A percentile compares a stretch with the other conserved stretches of the same genome.
These are phyloP conservation scores for Zygogramma bicolorata DNA, from an alignment of 2,888 invertebrate species.

Conservation along the genomic window DNA sequence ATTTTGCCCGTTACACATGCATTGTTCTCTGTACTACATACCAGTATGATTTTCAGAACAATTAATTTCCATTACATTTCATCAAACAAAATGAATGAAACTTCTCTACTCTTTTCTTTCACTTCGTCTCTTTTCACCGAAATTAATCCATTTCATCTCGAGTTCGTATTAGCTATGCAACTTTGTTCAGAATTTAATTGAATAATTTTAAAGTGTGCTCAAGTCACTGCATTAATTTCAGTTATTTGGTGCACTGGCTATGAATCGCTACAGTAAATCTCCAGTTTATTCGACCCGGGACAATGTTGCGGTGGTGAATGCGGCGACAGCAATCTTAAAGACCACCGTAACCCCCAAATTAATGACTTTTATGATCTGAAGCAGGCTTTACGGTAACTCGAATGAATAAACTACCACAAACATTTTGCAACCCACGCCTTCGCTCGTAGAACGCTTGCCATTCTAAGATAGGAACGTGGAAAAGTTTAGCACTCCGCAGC, in stretches of 20 bases:
- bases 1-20: too few relatives aligned
- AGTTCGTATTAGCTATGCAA: constrained; percentile 5
- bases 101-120: not conserved
- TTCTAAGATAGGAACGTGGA: too few relatives aligned
- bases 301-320: constrained; percentile 4
- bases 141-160: constrained; percentile 4
- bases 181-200: constrained; percentile 20
- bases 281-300: not conserved
- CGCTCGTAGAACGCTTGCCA: too few relatives aligned
- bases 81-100: not conserved
- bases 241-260: constrained; percentile 13
- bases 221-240: constrained; percentile 14
- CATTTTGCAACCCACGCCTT: too few relatives aligned
- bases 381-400: not conserved
- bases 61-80: too few relatives aligned
- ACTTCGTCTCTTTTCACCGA: not conserved
- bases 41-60: too few relatives aligned
- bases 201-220: constrained; percentile 9
- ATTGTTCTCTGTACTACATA: too few relatives aligned
- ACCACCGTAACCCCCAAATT: not conserved
- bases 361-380: not conserved
- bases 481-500: too few relatives aligned
- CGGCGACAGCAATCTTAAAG: constrained; percentile 10
- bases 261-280: constrained; percentile 9
- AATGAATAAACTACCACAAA: not conserved